Evolutionary conservation across 2,797 vertebrate species (phyloP), one percentile per base, ranked within the genome.

Genomic region (Myripristis murdjan): DNA sequence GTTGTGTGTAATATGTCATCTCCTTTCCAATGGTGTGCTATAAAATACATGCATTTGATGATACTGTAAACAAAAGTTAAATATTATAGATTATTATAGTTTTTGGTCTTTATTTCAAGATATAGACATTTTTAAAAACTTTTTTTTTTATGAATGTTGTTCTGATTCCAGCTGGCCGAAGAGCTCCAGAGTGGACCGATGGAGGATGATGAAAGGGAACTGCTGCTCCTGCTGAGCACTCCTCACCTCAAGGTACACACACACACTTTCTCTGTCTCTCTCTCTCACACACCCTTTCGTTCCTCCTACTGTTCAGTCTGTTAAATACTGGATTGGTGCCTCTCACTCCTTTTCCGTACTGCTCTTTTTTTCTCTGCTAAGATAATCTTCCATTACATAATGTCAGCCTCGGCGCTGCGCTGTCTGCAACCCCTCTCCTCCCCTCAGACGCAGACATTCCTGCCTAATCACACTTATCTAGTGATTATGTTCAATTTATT

Each of bases 191-290:
- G 92, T 0, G 89, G 96, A 41, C 89, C 93, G 0, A 91, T 96
- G 87, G 95, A 94, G 75, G 90, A 92, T 0, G 96, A 98, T 0
- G 96, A 97, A 82, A 94, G 92, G 73, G 97, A 98, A 64, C 93
- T 98, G 44, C 92, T 97, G 16, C 95, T 95, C 74, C 91, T 98
- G 85, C 90, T 98, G 85, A 96, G 95, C 71, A 95, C 95, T 41
- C 97, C 97, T 54, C 97, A 98, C 87, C 92, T 98, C 70, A 97
- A 96, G 96, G 97, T 98, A 93, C 15, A 18, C 37, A 16, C 33
- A 0, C 10, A 39, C 26, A 43, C 52, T n/a, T n/a, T n/a, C 47
- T 23, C 22, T 26, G 2, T 6, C 23, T 51, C 37, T 39, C 37
- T 39, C 37, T n/a, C n/a, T n/a, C 12, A 24, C 57, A 41, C 53